A percentile compares a stretch with the other conserved stretches of the same genome.
These are phyloP conservation scores for Polyergus mexicanus DNA, from an alignment of 1,140 invertebrate genomes.

Conservation along the genomic window DNA sequence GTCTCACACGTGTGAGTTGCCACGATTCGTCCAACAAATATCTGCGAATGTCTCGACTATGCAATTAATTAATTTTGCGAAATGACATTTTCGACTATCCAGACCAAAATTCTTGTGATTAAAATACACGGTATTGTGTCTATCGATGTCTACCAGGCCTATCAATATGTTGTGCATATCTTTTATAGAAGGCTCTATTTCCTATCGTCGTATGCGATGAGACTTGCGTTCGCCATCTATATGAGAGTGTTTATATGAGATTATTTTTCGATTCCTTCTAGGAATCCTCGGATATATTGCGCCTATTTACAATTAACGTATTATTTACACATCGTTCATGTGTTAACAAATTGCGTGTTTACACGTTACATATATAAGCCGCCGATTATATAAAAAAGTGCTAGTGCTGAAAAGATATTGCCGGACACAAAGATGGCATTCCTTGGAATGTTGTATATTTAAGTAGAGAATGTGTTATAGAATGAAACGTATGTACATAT, in stretches of 20 bases:
- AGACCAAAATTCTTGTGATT: slow-evolving; percentile 46
- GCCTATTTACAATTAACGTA: slow-evolving; percentile 45
- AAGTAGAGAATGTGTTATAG: slow-evolving; percentile 82
- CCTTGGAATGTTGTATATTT: slow-evolving; percentile 83
- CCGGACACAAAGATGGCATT: slow-evolving; percentile 78
- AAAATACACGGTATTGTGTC: slow-evolving; percentile 25
- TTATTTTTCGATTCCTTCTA: slow-evolving; percentile 30
- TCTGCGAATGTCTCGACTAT: slow-evolving; percentile 26
- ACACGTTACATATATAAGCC: slow-evolving; percentile 36
- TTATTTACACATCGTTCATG: slow-evolving; percentile 36
- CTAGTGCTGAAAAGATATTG: slow-evolving; percentile 77
- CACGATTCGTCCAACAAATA: slow-evolving; percentile 16
- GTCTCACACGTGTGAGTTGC: slow-evolving; percentile 12
- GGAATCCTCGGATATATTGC: slow-evolving; percentile 39
- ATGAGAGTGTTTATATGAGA: slow-evolving; percentile 32
- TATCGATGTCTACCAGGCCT: slow-evolving; percentile 20
- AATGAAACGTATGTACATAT: slow-evolving; percentile 78
- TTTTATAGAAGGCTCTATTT: background rate
- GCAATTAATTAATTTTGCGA: background rate
- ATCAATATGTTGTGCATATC: slow-evolving; percentile 5
- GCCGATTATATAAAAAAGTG: slow-evolving; percentile 58
- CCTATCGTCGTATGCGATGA: slow-evolving; percentile 12
- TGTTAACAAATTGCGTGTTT: slow-evolving; percentile 43
- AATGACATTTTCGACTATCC: slow-evolving; percentile 3
- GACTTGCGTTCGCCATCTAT: slow-evolving; percentile 15